phyloP scores from a whole-genome alignment of 1,140 invertebrate genomes.

The Sminthurides bifidus region DNA sequence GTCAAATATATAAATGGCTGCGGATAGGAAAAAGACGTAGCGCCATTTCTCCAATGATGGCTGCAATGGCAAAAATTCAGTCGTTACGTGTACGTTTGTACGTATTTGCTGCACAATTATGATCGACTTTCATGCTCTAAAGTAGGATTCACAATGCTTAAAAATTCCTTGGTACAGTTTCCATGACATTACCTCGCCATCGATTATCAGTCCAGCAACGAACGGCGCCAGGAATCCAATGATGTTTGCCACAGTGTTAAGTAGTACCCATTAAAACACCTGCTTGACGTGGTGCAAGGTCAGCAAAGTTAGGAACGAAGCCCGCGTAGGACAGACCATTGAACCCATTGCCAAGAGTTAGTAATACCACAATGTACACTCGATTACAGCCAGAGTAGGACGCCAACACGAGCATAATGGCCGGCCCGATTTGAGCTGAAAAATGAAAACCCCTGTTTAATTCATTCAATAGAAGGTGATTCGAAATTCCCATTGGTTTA shows the following conservation, averaged over 20 bases:
- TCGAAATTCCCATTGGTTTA: too few species aligned
- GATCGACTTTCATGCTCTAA: too few species aligned
- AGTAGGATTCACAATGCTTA: too few species aligned
- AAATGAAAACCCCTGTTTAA: too few species aligned
- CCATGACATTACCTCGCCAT: constrained; percentile 10
- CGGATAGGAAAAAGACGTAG: constrained; percentile 43
- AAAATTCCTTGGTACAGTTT: too few species aligned
- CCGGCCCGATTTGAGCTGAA: constrained; percentile 56
- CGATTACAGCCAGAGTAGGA: constrained; percentile 66
- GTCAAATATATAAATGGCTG: constrained; percentile 40
- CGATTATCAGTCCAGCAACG: constrained; percentile 4
- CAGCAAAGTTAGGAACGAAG: constrained; percentile 49
- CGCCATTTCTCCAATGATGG: constrained; percentile 39
- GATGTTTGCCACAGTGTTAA: constrained; percentile 39
- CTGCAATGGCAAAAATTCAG: not conserved
- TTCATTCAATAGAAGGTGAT: too few species aligned
- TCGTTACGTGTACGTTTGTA: too few species aligned
- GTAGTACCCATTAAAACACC: constrained; percentile 44
- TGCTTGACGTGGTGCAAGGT: constrained; percentile 61
- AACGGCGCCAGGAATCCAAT: constrained; percentile 6
- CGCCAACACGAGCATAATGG: constrained; percentile 57
- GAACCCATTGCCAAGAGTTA: constrained; percentile 57
- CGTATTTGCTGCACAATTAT: too few species aligned
- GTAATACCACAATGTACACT: constrained; percentile 53
- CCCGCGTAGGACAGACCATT: constrained; percentile 45